phyloP scores from a whole-genome alignment of 1,140 invertebrate genomes.

The Drosophila mauritiana region DNA sequence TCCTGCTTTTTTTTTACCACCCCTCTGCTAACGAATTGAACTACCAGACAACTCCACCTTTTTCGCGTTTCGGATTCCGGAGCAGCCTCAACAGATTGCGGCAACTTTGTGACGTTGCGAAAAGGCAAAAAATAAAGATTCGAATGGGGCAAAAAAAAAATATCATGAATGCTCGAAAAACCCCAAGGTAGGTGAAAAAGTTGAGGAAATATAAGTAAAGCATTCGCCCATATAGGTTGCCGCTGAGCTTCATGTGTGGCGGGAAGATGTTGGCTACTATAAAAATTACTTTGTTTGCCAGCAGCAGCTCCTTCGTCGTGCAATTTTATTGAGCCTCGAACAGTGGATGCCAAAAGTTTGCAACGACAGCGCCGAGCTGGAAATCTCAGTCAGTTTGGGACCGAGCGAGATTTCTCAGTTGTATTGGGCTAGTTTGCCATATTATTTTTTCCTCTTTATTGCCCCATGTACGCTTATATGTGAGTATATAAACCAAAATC shows the following conservation, averaged over 20 bases:
- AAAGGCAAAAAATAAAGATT: conserved; percentile 29
- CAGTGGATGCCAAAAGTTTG: conserved; percentile 65
- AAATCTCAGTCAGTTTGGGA: conserved; percentile 42
- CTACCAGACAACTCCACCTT: conserved; percentile 77
- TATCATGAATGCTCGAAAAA: conserved; percentile 38
- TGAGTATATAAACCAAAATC: conserved; percentile 76
- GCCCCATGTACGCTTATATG: conserved; percentile 18
- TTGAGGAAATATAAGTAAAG: conserved; percentile 55
- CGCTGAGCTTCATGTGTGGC: conserved; percentile 17
- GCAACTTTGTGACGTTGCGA: conserved; percentile 57
- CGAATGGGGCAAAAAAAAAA: conserved; percentile 9
- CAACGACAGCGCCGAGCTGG: conserved; percentile 24
- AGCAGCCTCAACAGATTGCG: conserved; percentile 70
- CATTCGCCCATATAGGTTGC: conserved; percentile 30
- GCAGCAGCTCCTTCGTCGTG: conserved; percentile 55
- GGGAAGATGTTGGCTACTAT: conserved; percentile 54
- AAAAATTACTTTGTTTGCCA: conserved; percentile 81
- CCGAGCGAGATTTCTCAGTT: conserved; percentile 70
- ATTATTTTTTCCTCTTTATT: conserved; percentile 40
- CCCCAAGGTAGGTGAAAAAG: conserved; percentile 31
- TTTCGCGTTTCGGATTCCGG: conserved; percentile 60
- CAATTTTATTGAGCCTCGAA: conserved; percentile 74
- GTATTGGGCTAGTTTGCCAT: conserved; percentile 73
- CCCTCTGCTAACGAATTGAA: conserved; percentile 74
- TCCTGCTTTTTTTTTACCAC: neutral